These are phyloP conservation scores for Leucoraja ocellata DNA, from an alignment of 2,797 vertebrate species.

Conservation along the genomic window DNA sequence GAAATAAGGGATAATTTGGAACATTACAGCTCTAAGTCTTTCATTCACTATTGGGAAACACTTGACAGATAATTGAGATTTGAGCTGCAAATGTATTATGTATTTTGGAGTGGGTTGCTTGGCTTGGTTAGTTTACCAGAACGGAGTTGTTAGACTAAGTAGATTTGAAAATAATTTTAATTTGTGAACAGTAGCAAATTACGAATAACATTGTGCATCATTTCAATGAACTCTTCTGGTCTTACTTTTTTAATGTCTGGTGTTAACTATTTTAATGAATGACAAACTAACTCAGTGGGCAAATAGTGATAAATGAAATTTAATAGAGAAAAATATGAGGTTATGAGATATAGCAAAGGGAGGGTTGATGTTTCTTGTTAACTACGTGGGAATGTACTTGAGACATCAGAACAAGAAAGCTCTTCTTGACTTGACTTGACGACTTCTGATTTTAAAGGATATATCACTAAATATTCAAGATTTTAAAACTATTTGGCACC, in stretches of 20 bases:
- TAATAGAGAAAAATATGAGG: too few relatives aligned
- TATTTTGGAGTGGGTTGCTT: too few relatives aligned
- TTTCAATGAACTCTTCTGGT: too few relatives aligned
- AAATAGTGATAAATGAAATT: background rate
- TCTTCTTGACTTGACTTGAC: background rate
- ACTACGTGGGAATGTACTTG: background rate
- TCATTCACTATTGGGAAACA: background rate
- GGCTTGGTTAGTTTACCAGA: too few relatives aligned
- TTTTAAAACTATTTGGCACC: background rate
- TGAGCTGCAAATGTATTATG: background rate
- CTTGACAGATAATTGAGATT: background rate
- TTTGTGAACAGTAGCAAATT: background rate
- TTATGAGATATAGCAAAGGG: background rate
- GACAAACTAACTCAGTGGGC: background rate
- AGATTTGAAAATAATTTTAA: background rate
- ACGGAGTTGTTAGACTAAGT: too few relatives aligned
- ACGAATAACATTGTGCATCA: background rate
- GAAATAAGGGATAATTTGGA: too few relatives aligned
- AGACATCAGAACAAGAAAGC: background rate
- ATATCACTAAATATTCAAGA: background rate
- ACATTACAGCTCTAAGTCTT: background rate
- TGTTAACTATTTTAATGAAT: background rate
- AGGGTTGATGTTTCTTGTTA: background rate
- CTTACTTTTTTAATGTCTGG: too few relatives aligned
- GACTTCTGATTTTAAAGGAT: background rate